Conservation (phyloP, 2,888 invertebrate species). For the Oligia fasciuncula region DNA sequence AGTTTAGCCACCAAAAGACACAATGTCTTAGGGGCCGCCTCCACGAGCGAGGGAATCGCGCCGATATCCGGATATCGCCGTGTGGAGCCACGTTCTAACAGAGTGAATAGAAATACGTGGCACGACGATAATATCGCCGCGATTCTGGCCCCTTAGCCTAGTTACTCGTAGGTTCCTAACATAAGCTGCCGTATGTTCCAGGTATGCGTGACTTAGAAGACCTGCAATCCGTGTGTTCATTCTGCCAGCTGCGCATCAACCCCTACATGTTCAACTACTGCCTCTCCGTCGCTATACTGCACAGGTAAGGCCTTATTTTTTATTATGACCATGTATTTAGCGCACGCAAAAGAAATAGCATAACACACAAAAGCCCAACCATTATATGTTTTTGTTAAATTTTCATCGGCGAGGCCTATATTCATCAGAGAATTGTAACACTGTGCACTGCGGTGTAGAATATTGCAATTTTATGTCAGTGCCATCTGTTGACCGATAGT, state of each 20-base stretch:
- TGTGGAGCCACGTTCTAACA: no score
- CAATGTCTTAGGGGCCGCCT: no score
- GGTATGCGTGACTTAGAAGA: constrained; percentile 93
- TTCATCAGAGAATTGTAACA: no score
- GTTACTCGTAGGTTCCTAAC: neutral
- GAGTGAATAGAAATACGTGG: no score
- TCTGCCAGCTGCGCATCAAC: constrained; percentile 93
- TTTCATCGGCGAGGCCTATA: no score
- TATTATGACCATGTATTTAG: neutral
- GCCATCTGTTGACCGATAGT: no score
- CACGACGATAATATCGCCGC: no score
- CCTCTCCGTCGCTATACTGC: constrained; percentile 92
- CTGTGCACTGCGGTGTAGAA: no score
- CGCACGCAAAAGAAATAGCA: neutral
- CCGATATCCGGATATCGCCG: no score
- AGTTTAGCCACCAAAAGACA: neutral
- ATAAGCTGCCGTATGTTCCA: constrained; percentile 70
- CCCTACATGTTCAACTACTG: constrained; percentile 94
- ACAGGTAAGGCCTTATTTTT: constrained; percentile 84
- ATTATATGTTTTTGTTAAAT: no score
- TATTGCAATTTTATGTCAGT: no score
- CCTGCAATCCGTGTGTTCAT: constrained; percentile 92
- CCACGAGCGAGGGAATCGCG: no score
- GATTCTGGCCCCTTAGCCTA: neutral
- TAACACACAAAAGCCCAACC: neutral